Base-by-base conservation (phyloP, 2,113 vertebrate species). In the Colistium nudipinnis region DNA sequence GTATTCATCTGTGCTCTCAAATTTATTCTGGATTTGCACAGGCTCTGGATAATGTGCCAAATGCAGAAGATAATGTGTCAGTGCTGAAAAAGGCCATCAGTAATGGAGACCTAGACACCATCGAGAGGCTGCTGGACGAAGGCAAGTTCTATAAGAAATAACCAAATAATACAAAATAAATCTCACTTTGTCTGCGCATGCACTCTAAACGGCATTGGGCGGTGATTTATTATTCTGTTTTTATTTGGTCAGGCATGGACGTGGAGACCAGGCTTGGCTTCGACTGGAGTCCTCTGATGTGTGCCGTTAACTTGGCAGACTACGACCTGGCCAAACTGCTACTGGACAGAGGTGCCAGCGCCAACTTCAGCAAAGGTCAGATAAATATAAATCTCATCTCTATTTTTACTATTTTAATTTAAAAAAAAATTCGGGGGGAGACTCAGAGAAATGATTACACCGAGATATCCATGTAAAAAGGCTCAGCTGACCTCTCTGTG, bases 281-380 rank as follows among this genome's bases (percentile, higher is more conserved):
- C 87, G 96, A 91, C 1, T 98, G 97, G 96, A 97, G 95, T 70
- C 95, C 95, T 12, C 92, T 99, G 69, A 98, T 99, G 96, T 96
- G 88, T 84, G 96, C 96, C 16, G 95, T 95, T 69, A 94, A 82
- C 0, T 57, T 93, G 70, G 94, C 93, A 6, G 88, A 96, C 55
- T 90, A 90, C 17, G 87, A 94, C 0, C 56, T 97, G 36, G 92
- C 95, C 25, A 91, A 88, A 56, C 81, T 98, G 38, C 94, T 99
- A 66, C 75, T 99, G 84, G 89, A 97, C 87, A 91, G 92, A 90
- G 98, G 98, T 13, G 97, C 98, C 56, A 95, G 92, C 70, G 95
- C 94, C 24, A 94, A 94, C 76, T 98, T 94, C 92, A 93, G 93
- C 85, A 96, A 93, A 87, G 95, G 97, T 99, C 86, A 93, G 90